These are phyloP conservation scores for Carassius auratus DNA, from an alignment of 2,113 vertebrate species.

Conservation along the genomic window DNA sequence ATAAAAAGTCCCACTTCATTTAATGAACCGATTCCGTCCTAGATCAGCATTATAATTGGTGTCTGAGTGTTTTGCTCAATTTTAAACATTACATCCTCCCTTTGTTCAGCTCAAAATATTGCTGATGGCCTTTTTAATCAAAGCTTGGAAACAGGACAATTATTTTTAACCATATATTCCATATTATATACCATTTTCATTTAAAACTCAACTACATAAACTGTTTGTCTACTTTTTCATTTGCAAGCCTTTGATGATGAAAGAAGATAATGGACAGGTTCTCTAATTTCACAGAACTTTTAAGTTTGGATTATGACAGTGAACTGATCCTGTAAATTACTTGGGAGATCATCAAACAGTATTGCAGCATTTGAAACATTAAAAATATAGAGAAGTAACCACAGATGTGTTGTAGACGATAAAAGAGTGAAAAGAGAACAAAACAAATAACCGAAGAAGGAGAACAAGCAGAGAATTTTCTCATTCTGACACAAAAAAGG, in stretches of 20 bases:
- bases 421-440: background rate
- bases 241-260: constrained; percentile 15
- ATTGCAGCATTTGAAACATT: constrained; percentile 5
- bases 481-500: background rate
- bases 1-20: constrained; percentile 25
- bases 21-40: constrained; percentile 36
- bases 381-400: background rate
- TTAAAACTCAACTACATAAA: background rate
- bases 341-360: background rate
- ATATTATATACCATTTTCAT: background rate
- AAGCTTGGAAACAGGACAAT: background rate
- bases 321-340: constrained; percentile 12
- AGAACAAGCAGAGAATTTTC: background rate
- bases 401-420: background rate
- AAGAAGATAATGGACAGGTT: background rate
- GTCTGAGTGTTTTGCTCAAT: background rate
- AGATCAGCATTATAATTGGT: constrained; percentile 36
- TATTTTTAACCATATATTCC: background rate
- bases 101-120: constrained; percentile 2
- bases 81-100: constrained; percentile 16
- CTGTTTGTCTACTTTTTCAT: background rate
- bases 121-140: constrained; percentile 4
- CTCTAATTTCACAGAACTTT: background rate
- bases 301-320: constrained; percentile 18
- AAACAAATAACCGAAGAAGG: background rate